Evolutionary conservation across 2,888 invertebrate species (phyloP).

Genomic region (Neria commutata): DNA sequence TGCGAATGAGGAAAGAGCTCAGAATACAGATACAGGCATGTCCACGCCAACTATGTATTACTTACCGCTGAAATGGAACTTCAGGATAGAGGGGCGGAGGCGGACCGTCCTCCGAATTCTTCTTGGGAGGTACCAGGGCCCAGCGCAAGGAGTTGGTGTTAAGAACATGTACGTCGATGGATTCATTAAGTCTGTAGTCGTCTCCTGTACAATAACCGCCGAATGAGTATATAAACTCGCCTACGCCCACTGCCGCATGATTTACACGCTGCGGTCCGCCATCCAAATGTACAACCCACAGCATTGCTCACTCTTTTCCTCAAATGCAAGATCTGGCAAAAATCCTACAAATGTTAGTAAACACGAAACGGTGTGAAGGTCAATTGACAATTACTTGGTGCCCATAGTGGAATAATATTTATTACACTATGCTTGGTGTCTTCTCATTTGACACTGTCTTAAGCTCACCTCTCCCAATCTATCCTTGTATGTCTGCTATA

Average conservation of each 20-base stretch:
- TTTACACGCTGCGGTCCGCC: constrained; percentile 92
- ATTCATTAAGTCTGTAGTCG: constrained; percentile 74
- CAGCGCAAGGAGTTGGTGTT: constrained; percentile 72
- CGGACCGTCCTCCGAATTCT: constrained; percentile 56
- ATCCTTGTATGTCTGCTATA: too few relatives aligned
- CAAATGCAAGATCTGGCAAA: too few relatives aligned
- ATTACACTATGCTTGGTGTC: background rate
- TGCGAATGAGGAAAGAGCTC: background rate
- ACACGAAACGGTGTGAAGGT: too few relatives aligned
- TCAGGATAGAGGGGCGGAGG: constrained; percentile 63
- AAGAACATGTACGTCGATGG: constrained; percentile 86
- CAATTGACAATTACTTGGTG: too few relatives aligned
- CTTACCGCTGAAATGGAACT: constrained; percentile 73
- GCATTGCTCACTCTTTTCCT: too few relatives aligned
- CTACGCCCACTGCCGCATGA: constrained; percentile 86
- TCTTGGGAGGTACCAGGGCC: constrained; percentile 65
- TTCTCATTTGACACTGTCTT: too few relatives aligned
- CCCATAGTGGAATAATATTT: too few relatives aligned
- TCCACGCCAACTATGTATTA: background rate
- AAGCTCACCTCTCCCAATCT: too few relatives aligned
- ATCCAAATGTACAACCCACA: constrained; percentile 85
- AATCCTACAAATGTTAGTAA: too few relatives aligned
- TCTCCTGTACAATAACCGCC: constrained; percentile 87
- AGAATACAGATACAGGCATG: background rate
- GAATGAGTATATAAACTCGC: constrained; percentile 83